Evolutionary conservation across 2,113 vertebrate genomes (phyloP), one percentile per base, ranked within the genome.

Genomic region (Ammodramus savannarum): DNA sequence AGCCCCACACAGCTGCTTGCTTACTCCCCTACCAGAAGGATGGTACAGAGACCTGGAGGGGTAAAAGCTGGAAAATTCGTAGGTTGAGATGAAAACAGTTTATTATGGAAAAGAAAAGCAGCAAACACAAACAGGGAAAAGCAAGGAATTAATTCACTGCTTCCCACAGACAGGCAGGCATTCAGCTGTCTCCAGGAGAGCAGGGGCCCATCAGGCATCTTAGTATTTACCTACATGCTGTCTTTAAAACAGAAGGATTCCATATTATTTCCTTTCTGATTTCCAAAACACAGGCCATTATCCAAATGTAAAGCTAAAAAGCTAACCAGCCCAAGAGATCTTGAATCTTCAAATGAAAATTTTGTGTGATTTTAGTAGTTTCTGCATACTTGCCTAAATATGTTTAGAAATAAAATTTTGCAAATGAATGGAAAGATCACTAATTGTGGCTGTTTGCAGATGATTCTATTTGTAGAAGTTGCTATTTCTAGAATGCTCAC

Each of bases 1-100:
- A 62, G 31, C 14, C 41, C 8, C 41, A 41, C 0, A 0, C 11
- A 76, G 25, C 34, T 68, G 25, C 26, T 75, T 0, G 0, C 17
- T 83, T 39, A 26, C 22, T 26, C 5, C 9, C 14, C 18, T 17
- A 62, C 7, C 12, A 59, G 16, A 8, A 34, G 46, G 14, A 48
- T 41, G 29, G 6, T 6, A 3, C 17, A 68, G 25, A 26, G 31
- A 62, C 31, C 4, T 18, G 8, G 34, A 48, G 39, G 8, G 8
- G 39, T 32, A 41, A 62, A 62, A 68, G 29, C 20, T 59, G 39
- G 13, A 68, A 82, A 68, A 68, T 17, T 31, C 1, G 0, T 31
- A 11, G 25, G 21, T 41, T 89, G 39, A 48, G 14, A 55, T 75
- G 67, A 54, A 54, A 46, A 6, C 3, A 15, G 6, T 68, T 61